Evolutionary conservation across 2,797 vertebrate species (phyloP).

Genomic region (Chaunax sp.): DNA sequence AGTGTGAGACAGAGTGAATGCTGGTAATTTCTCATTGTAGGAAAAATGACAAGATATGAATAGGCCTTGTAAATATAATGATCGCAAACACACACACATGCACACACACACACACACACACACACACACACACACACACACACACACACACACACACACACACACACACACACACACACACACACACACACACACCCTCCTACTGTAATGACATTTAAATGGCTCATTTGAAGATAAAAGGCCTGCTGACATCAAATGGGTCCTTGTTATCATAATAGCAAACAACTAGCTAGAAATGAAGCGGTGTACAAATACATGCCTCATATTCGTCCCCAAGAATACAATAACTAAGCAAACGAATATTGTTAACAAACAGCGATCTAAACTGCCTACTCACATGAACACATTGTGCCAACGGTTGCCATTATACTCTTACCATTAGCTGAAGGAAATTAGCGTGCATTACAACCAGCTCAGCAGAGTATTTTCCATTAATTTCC

Average conservation of each 20-base stretch:
- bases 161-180: slow-evolving; percentile 34
- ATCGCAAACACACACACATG: slow-evolving; percentile 20
- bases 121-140: slow-evolving; percentile 38
- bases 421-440: slow-evolving; percentile 61
- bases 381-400: slow-evolving; percentile 69
- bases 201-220: slow-evolving; percentile 82
- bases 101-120: too few species aligned
- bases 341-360: slow-evolving; percentile 74
- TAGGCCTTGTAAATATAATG: slow-evolving; percentile 67
- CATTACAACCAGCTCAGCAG: slow-evolving; percentile 34
- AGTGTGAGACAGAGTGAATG: slow-evolving; percentile 38
- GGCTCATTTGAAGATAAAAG: slow-evolving; percentile 81
- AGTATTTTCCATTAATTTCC: slow-evolving; percentile 70
- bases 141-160: too few species aligned
- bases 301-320: slow-evolving; percentile 68
- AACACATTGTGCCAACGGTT: slow-evolving; percentile 58
- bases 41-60: slow-evolving; percentile 68
- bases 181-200: slow-evolving; percentile 18
- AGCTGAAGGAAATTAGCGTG: slow-evolving; percentile 54
- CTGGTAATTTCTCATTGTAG: slow-evolving; percentile 65
- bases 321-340: slow-evolving; percentile 64
- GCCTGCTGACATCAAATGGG: slow-evolving; percentile 75
- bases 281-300: slow-evolving; percentile 74
- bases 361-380: slow-evolving; percentile 70
- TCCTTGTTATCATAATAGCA: slow-evolving; percentile 77